Conservation (phyloP, 2,113 vertebrate genomes). For the Paralichthys olivaceus region DNA sequence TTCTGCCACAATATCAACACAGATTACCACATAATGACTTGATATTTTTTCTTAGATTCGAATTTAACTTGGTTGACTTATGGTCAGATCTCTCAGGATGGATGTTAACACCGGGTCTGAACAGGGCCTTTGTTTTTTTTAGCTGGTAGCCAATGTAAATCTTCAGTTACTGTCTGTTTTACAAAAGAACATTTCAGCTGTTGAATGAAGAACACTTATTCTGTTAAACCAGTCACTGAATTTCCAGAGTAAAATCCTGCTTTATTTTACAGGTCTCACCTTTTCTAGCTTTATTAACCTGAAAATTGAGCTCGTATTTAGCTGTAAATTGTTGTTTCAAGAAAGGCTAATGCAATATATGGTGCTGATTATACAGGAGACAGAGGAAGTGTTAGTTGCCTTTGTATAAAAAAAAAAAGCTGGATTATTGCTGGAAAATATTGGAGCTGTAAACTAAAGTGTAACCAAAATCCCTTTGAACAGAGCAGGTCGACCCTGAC, state of each 20-base stretch:
- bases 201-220: slow-evolving; percentile 16
- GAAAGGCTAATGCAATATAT: not conserved
- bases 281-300: not conserved
- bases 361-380: not conserved
- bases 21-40: too few relatives aligned
- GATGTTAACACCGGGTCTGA: too few relatives aligned
- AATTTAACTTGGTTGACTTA: too few relatives aligned
- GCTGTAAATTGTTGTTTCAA: not conserved
- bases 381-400: not conserved
- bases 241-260: slow-evolving; percentile 2
- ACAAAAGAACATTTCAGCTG: slow-evolving; percentile 5
- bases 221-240: not conserved
- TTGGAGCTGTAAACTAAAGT: not conserved
- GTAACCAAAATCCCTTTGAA: too few relatives aligned
- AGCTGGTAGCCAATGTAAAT: slow-evolving; percentile 22
- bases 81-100: too few relatives aligned
- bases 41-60: too few relatives aligned
- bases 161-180: slow-evolving; percentile 6
- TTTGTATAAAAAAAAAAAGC: not conserved
- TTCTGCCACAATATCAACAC: too few relatives aligned
- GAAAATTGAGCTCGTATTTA: not conserved
- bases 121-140: too few relatives aligned
- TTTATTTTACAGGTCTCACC: not conserved
- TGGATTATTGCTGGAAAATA: not conserved
- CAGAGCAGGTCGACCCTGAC: not conserved